Evolutionary conservation across 23 tunicate genomes (phyloP), one percentile per base, ranked within the genome.

Genomic region (Oikopleura dioica): DNA sequence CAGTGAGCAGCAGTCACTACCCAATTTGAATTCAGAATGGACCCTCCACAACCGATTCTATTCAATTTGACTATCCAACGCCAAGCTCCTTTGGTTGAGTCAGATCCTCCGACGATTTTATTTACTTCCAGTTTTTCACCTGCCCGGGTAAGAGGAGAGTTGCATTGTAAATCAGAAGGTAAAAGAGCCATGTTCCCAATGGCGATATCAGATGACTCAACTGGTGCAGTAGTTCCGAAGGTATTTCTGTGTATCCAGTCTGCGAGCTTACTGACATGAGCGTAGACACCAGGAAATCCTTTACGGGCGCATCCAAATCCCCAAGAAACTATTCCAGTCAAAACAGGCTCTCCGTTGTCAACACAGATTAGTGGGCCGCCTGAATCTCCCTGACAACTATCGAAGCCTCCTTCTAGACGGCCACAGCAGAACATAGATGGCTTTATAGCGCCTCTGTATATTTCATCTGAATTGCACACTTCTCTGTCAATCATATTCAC

Each of bases 241-340:
- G 72, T 63, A 2, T 63, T 63, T 63, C 26, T 28, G 33, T 63
- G 72, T 2, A 63, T 63, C 72, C 72, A 63, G 26, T 63, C 72
- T 2, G 30, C 26, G 5, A 63, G 33, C 26, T 21, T 28, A 5
- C 33, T 21, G 30, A 63, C 72, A 28, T 63, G 72, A 28, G 72
- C 72, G 33, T 63, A 63, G 33, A 63, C 72, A 16, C 72, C 72
- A 2, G 72, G 72, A 28, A 63, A 63, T 12, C 26, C 26, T 63
- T 23, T 23, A 23, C 72, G 29, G 33, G 72, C 72, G 26, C 72
- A 63, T 2, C 72, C 72, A 63, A 63, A 63, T 16, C 72, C 72
- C 72, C 72, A 63, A 23, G 72, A 63, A 28, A 63, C 72, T 24
- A 63, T 31, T 21, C 72, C 72, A 28, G 72, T 63, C 26, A 63